These are phyloP conservation scores for Lithophane leautieri DNA, from an alignment of 2,888 invertebrate genomes.

Conservation along the genomic window DNA sequence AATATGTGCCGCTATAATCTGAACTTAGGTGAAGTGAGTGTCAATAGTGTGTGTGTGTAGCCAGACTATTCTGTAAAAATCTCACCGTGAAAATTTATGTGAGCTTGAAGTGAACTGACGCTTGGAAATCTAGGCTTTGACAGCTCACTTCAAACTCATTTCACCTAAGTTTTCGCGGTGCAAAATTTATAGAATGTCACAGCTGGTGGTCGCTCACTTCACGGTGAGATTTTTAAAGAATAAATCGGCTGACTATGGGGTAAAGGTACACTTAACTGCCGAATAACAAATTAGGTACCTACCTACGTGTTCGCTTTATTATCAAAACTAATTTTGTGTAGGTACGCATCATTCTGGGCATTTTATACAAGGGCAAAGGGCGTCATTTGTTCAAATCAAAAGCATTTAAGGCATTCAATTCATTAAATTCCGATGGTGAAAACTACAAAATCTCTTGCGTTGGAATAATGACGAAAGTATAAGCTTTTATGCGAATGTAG, in stretches of 20 bases:
- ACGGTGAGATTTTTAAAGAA: not conserved
- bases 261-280: conserved; percentile 20
- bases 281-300: not conserved
- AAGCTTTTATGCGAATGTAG: not conserved
- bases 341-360: not conserved
- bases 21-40: not conserved
- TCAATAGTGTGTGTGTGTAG: too few species aligned
- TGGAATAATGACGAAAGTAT: not conserved
- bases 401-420: conserved; percentile 5
- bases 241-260: not conserved
- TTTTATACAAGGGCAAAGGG: not conserved
- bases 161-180: too few species aligned
- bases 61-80: too few species aligned
- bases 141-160: too few species aligned
- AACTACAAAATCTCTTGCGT: not conserved
- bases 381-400: not conserved
- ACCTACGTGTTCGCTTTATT: conserved; percentile 5
- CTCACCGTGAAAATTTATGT: too few species aligned
- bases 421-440: not conserved
- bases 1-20: not conserved
- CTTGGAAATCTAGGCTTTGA: too few species aligned
- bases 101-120: too few species aligned
- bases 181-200: too few species aligned
- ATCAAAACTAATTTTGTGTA: conserved; percentile 1
- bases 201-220: too few species aligned